phyloP scores from a whole-genome alignment of 2,113 vertebrate species.

The Rhegmatorhina hoffmannsi region DNA sequence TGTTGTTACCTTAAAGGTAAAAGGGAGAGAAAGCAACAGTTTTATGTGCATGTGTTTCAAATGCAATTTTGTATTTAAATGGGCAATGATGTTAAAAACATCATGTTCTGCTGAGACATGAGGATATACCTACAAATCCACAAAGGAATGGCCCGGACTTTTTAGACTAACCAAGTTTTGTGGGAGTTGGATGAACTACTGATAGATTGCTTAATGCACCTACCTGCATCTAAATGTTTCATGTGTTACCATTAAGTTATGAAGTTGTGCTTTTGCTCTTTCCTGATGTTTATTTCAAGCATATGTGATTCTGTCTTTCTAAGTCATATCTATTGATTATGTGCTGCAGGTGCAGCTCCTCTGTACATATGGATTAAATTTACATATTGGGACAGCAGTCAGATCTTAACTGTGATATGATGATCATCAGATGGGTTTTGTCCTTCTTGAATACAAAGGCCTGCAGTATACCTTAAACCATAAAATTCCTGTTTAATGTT shows the following conservation, averaged over 20 bases:
- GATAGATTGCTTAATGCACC: background rate
- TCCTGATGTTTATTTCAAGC: slow-evolving; percentile 27
- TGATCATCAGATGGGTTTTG: slow-evolving; percentile 5
- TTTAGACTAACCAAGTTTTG: background rate
- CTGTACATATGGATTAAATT: slow-evolving; percentile 33
- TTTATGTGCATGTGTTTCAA: background rate
- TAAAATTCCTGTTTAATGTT: background rate
- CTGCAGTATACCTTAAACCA: background rate
- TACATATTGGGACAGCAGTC: background rate
- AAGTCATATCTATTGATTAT: background rate
- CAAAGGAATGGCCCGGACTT: background rate
- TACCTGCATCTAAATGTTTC: background rate
- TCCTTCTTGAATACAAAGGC: background rate
- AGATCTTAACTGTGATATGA: background rate
- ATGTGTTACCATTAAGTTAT: background rate
- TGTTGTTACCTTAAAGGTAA: background rate
- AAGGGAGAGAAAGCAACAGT: background rate
- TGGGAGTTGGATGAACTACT: background rate
- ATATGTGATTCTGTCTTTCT: background rate
- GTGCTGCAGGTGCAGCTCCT: background rate
- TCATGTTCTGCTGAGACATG: background rate
- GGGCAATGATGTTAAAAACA: background rate
- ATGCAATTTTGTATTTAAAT: background rate
- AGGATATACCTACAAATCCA: background rate
- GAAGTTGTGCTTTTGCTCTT: slow-evolving; percentile 29